Evolutionary conservation across 2,113 vertebrate species (phyloP).

Genomic region (Hemichromis elongatus): DNA sequence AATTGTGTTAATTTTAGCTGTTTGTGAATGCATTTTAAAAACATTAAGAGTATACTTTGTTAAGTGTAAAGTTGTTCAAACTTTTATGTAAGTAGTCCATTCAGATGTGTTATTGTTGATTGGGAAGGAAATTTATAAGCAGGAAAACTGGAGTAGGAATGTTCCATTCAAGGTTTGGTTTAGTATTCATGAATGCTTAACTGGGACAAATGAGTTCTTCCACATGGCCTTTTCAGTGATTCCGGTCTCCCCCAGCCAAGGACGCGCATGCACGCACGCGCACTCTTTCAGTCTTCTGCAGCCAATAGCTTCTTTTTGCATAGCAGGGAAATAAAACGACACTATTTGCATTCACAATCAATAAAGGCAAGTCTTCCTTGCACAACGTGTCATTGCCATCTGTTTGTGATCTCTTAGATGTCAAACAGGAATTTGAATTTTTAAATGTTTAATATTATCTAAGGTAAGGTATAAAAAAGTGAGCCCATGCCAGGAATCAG

Average conservation of each 20-base stretch:
- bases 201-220: conserved; percentile 34
- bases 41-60: background rate
- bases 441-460: background rate
- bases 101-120: background rate
- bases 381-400: background rate
- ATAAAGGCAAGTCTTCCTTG: background rate
- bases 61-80: background rate
- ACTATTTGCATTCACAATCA: conserved; percentile 34
- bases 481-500: background rate
- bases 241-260: conserved; percentile 22
- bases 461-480: background rate
- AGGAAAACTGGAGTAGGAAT: background rate
- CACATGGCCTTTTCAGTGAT: conserved; percentile 34
- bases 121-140: background rate
- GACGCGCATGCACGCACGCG: background rate
- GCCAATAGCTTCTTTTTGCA: conserved; percentile 24
- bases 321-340: conserved; percentile 31
- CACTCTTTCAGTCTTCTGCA: background rate
- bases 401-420: background rate
- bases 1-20: background rate
- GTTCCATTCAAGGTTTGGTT: conserved; percentile 43
- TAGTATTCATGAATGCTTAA: conserved; percentile 45
- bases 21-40: background rate
- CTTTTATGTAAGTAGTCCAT: background rate
- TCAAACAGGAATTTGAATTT: background rate